These are phyloP conservation scores for Patiria pectinifera DNA, from an alignment of 53 echinoderm and acorn worm genomes.

Conservation along the genomic window DNA sequence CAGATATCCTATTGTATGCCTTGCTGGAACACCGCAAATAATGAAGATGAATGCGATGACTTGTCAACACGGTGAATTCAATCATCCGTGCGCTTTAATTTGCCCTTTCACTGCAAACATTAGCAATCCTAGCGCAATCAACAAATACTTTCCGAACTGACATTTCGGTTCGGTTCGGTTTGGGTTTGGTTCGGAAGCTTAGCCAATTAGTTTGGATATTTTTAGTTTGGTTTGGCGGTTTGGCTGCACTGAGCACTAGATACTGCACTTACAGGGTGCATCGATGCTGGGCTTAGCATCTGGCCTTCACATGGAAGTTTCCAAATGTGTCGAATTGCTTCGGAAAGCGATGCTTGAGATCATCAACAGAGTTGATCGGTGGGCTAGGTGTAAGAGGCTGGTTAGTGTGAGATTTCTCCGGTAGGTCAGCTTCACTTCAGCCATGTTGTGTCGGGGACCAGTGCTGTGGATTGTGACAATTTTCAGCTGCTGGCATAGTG, in stretches of 20 bases:
- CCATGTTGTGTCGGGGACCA: background rate
- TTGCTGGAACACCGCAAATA: too few relatives aligned
- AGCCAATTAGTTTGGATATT: too few relatives aligned
- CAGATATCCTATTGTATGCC: too few relatives aligned
- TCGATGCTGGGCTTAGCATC: conserved; percentile 63
- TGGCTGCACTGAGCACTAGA: conserved; percentile 12
- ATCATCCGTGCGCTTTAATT: too few relatives aligned
- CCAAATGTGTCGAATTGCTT: conserved; percentile 64
- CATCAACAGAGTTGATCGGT: conserved; percentile 4
- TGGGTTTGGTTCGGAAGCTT: too few relatives aligned
- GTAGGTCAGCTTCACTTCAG: background rate
- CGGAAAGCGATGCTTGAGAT: conserved; percentile 28
- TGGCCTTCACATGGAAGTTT: conserved; percentile 54
- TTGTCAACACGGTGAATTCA: too few relatives aligned
- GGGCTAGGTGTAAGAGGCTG: background rate
- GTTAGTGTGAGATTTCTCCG: background rate
- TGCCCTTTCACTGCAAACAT: too few relatives aligned
- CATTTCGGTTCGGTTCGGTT: too few relatives aligned
- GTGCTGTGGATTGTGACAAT: conserved; percentile 65
- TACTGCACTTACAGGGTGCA: conserved; percentile 64
- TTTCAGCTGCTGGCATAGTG: conserved; percentile 27
- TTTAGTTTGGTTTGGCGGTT: too few relatives aligned
- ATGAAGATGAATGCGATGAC: too few relatives aligned
- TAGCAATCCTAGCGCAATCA: too few relatives aligned
- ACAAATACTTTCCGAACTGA: too few relatives aligned